Percentiles rank a stretch among this genome's conserved stretches.
Conservation (phyloP, 2,888 invertebrate species). For the Meteorus cinctellus region DNA sequence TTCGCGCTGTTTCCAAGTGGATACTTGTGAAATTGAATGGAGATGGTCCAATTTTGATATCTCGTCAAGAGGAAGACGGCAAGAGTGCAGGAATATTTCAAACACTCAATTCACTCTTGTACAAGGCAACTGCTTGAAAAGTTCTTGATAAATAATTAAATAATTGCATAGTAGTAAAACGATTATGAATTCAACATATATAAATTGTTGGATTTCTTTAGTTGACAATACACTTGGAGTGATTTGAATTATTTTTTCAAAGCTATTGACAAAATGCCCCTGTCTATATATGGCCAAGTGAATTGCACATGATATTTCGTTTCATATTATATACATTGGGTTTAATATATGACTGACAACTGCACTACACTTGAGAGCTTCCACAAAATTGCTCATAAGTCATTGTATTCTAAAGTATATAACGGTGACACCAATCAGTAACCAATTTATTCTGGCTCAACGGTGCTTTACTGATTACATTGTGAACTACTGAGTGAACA, state of each 20-base stretch:
- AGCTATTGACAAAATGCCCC: neutral
- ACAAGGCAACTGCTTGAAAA: neutral
- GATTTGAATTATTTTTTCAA: neutral
- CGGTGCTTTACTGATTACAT: conserved; percentile 35
- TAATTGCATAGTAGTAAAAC: too few species aligned
- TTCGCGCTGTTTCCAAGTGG: neutral
- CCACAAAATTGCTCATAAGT: conserved; percentile 64
- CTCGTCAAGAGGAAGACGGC: neutral
- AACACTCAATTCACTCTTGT: neutral
- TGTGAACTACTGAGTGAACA: conserved; percentile 49
- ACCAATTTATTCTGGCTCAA: conserved; percentile 43
- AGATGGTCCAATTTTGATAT: conserved; percentile 7
- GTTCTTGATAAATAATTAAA: neutral
- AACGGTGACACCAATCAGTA: conserved; percentile 63
- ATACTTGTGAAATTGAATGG: neutral
- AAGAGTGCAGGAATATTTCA: neutral
- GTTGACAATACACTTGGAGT: neutral
- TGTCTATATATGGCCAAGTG: neutral
- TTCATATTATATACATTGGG: neutral
- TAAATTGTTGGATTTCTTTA: neutral
- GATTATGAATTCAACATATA: too few species aligned
- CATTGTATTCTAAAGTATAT: conserved; percentile 62
- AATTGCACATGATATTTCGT: neutral
- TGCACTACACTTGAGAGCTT: conserved; percentile 44
- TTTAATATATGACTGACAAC: neutral